Evolutionary conservation across 2,888 invertebrate species (phyloP), one percentile per base, ranked within the genome.

Genomic region (Leptinotarsa juncta): DNA sequence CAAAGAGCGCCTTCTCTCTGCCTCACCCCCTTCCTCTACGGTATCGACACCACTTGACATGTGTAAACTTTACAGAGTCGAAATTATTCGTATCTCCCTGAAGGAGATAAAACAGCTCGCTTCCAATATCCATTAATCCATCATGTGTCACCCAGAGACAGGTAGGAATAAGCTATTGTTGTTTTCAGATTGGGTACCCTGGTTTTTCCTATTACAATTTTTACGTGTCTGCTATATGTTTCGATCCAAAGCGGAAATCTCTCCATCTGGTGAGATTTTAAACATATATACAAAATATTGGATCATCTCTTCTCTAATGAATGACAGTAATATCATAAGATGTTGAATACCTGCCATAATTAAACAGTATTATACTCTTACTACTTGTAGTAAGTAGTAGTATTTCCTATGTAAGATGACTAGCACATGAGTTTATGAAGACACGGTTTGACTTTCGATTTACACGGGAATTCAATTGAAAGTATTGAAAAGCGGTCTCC

Each of bases 81-180:
- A 83, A 84, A 84, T 84, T 84, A 83, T 83, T 81, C 82, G 80
- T 80, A 66, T 69, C 67, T 83, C 81, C 83, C 81, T 79, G 81
- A 81, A 80, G 81, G 79, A 85, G 85, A 85, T 85, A 85, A 85
- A 84, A 85, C 83, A 83, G 90, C 62, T 65, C 90, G 90, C 91
- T 91, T 91, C 92, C 92, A 92, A 93, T 93, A 93, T 92, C 93
- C 92, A 93, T 92, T 93, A 93, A 93, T 93, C 93, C 92, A 93
- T 93, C 93, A 93, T 89, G 90, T 90, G 92, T 92, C 92, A 77
- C 74, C 76, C 68, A 3, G 73, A 73, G 69, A 69, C 69, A 79
- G 84, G 83, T 81, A 72, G 70, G 67, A 76, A 76, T 78, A 76
- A 76, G 77, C 71, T 76, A 75, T 77, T 74, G 76, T 79, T 79